Evolutionary conservation across 2,888 invertebrate genomes (phyloP).

Genomic region (Ectemnius continuus): DNA sequence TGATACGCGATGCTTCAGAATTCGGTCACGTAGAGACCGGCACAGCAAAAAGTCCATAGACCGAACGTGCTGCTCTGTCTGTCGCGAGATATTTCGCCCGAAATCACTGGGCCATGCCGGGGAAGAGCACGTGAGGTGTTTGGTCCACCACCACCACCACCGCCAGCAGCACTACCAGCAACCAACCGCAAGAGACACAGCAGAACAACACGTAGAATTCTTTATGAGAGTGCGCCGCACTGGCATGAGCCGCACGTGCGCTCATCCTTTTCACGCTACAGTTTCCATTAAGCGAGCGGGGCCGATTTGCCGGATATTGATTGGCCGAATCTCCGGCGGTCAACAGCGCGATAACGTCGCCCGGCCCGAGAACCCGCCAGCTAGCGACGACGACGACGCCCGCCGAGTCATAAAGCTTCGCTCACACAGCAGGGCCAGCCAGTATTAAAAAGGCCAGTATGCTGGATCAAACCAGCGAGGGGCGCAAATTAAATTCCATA

Average conservation of each 20-base stretch:
- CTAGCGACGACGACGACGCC: no score
- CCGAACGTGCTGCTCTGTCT: conserved; percentile 27
- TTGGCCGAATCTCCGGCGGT: neutral
- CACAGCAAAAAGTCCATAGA: conserved; percentile 44
- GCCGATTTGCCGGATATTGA: conserved; percentile 10
- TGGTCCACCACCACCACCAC: neutral
- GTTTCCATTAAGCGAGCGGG: neutral
- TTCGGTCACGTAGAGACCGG: conserved; percentile 44
- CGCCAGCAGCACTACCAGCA: no score
- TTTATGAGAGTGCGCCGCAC: conserved; percentile 26
- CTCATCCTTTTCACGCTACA: neutral
- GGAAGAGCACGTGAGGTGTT: conserved; percentile 34
- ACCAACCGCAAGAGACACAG: conserved; percentile 20
- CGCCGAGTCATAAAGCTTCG: no score
- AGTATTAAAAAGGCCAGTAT: no score
- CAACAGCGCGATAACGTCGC: neutral
- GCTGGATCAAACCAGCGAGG: no score
- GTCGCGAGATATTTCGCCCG: conserved; percentile 37
- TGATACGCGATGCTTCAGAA: conserved; percentile 29
- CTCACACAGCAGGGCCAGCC: no score
- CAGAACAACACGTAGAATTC: conserved; percentile 28
- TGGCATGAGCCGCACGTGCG: neutral
- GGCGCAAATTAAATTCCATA: conserved; percentile 33
- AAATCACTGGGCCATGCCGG: conserved; percentile 22
- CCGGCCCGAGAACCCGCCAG: no score